These are phyloP conservation scores for Sarcophaga bullata DNA, from an alignment of 1,140 invertebrate genomes.

Conservation along the genomic window DNA sequence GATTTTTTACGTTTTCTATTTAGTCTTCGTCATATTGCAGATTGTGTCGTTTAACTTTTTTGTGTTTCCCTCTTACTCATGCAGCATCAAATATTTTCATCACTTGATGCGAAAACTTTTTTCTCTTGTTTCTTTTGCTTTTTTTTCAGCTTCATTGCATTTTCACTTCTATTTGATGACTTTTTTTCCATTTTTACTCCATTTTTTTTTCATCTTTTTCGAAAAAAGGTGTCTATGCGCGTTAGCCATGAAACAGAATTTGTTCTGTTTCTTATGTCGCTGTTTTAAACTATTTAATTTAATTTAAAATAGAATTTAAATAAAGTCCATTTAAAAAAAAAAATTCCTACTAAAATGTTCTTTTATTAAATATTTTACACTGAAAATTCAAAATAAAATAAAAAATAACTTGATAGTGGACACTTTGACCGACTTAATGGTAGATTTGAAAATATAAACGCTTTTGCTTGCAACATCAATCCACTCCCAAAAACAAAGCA, in stretches of 20 bases:
- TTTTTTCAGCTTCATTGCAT: no score
- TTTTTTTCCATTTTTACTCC: neutral
- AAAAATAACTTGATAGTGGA: no score
- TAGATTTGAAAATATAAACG: no score
- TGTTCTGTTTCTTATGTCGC: neutral
- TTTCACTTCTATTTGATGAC: neutral
- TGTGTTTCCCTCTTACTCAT: neutral
- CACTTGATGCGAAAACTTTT: neutral
- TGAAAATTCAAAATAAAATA: no score
- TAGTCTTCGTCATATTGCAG: constrained; percentile 3
- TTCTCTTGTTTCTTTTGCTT: neutral
- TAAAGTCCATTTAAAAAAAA: no score
- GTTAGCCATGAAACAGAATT: neutral
- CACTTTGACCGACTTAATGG: no score
- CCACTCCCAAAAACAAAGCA: no score
- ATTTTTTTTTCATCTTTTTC: neutral
- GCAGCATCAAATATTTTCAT: constrained; percentile 5
- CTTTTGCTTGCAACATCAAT: no score
- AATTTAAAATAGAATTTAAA: no score
- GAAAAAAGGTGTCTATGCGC: neutral
- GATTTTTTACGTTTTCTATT: neutral
- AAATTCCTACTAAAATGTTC: no score
- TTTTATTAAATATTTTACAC: no score
- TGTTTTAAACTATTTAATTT: neutral
- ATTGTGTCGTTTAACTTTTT: constrained; percentile 15